Conservation (phyloP, 2,113 vertebrate species). For the Lates calcarifer region DNA sequence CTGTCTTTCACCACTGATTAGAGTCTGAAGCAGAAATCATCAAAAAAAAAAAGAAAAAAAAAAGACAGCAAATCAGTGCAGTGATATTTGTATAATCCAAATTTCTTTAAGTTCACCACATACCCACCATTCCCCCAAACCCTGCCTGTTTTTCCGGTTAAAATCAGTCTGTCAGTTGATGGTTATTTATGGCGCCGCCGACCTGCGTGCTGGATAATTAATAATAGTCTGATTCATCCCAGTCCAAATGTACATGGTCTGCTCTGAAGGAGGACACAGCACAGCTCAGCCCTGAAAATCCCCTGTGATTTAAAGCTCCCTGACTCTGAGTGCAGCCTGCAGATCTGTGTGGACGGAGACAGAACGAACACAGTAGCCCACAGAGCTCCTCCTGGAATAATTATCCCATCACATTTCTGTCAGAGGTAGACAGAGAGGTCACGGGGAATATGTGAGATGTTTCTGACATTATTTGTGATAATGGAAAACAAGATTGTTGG, state of each 20-base stretch:
- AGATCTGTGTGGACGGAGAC: slow-evolving; percentile 25
- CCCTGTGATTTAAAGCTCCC: slow-evolving; percentile 65
- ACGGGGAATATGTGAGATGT: background rate
- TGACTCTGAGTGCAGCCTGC: slow-evolving; percentile 24
- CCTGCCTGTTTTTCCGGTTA: slow-evolving; percentile 72
- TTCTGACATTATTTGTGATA: slow-evolving; percentile 11
- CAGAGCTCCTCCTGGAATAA: slow-evolving; percentile 48
- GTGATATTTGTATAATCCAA: slow-evolving; percentile 33
- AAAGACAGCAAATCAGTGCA: slow-evolving; percentile 12
- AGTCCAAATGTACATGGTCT: slow-evolving; percentile 69
- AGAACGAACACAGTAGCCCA: slow-evolving; percentile 32
- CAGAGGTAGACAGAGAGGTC: slow-evolving; percentile 11
- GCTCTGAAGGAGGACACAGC: slow-evolving; percentile 58
- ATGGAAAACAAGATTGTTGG: background rate
- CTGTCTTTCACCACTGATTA: slow-evolving; percentile 28
- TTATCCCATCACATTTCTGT: slow-evolving; percentile 28
- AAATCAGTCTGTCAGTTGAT: slow-evolving; percentile 63
- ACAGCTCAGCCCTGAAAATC: slow-evolving; percentile 60
- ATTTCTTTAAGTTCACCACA: slow-evolving; percentile 46
- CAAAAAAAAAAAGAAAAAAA: slow-evolving; percentile 2
- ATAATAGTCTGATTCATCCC: slow-evolving; percentile 82
- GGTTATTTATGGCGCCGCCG: slow-evolving; percentile 74
- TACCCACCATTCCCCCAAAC: slow-evolving; percentile 19
- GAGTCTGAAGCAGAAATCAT: slow-evolving; percentile 6
- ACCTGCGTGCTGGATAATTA: slow-evolving; percentile 77